Percentiles rank a stretch among this genome's conserved stretches.
Conservation (phyloP, 2,797 vertebrate genomes). For the Acanthurus tractus region DNA sequence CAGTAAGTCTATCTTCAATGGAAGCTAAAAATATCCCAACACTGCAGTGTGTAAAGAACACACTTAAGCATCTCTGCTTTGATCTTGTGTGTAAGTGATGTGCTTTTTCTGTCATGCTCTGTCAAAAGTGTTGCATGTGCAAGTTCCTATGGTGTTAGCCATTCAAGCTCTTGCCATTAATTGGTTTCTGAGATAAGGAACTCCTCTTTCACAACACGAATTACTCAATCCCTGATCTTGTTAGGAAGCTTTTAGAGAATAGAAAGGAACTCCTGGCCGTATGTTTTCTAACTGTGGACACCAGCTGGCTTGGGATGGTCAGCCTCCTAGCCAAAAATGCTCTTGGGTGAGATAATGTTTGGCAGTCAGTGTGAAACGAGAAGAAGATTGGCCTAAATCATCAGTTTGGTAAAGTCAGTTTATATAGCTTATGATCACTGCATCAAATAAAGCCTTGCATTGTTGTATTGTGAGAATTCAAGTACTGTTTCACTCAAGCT, state of each 20-base stretch:
- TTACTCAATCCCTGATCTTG: slow-evolving; percentile 65
- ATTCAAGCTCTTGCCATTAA: slow-evolving; percentile 64
- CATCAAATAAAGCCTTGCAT: not conserved
- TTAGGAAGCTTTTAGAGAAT: slow-evolving; percentile 67
- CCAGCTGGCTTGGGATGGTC: slow-evolving; percentile 28
- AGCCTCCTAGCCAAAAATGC: slow-evolving; percentile 29
- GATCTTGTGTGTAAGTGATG: slow-evolving; percentile 24
- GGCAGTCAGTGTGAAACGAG: slow-evolving; percentile 16
- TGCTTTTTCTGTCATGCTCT: slow-evolving; percentile 48
- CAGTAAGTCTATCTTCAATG: not conserved
- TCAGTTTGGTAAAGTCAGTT: not conserved
- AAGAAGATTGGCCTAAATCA: not conserved
- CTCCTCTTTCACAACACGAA: slow-evolving; percentile 48
- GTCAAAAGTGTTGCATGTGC: slow-evolving; percentile 60
- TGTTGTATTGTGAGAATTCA: slow-evolving; percentile 1
- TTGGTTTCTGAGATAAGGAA: slow-evolving; percentile 72
- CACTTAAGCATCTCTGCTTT: slow-evolving; percentile 13
- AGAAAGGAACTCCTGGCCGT: slow-evolving; percentile 30
- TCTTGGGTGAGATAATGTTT: slow-evolving; percentile 35
- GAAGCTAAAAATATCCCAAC: slow-evolving; percentile 14
- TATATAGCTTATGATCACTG: slow-evolving; percentile 6
- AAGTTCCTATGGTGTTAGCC: slow-evolving; percentile 47
- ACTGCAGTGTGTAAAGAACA: slow-evolving; percentile 9
- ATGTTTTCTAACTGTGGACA: slow-evolving; percentile 46
- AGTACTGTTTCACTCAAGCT: slow-evolving; percentile 1